Base-by-base conservation (phyloP, 2,888 invertebrate genomes). In the Watsonalla cultraria region DNA sequence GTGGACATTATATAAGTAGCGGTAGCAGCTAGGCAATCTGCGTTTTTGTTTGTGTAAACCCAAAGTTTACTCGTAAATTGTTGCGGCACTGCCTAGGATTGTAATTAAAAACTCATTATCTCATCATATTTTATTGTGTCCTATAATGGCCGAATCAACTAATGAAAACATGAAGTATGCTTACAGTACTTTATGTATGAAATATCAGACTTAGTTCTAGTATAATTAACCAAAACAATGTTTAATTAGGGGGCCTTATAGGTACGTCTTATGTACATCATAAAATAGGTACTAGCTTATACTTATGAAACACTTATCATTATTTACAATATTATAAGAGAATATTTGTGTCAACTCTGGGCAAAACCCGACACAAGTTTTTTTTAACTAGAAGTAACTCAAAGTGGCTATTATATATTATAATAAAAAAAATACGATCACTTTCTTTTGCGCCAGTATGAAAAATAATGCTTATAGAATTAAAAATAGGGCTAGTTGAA, bases 121-220 rank as follows among this genome's bases (percentile, higher is more conserved):
- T 46, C 6, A 24, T n/a, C 55, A 56, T 66, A 60, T 60, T 59
- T 60, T 64, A 58, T 68, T 65, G 53, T 66, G 61, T 49, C 49
- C 49, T 60, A 62, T 72, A 73, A 73, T 73, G 73, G 70, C 59
- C 62, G 66, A 68, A 72, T 51, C 56, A 59, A 58, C 55, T 61
- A 67, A 55, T 53, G 60, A 68, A 61, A 55, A 53, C 54, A 64
- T 7, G 11, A 42, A 37, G 9, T 37, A 37, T 37, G 7, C 2
- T 5, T 37, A 68, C 51, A 39, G 51, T 56, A 46, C 7, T n/a
- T 33, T 52, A 46, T n/a, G 48, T 35, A 47, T 47, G 35, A 42
- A 42, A 42, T 42, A 42, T 11, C 42, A 7, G 8, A 42, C 42
- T 42, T 42, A 42, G 11, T 5, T 24, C 11, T 9, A 9, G 42